Conservation (phyloP, 2,113 vertebrate species). For the Tapirus terrestris region DNA sequence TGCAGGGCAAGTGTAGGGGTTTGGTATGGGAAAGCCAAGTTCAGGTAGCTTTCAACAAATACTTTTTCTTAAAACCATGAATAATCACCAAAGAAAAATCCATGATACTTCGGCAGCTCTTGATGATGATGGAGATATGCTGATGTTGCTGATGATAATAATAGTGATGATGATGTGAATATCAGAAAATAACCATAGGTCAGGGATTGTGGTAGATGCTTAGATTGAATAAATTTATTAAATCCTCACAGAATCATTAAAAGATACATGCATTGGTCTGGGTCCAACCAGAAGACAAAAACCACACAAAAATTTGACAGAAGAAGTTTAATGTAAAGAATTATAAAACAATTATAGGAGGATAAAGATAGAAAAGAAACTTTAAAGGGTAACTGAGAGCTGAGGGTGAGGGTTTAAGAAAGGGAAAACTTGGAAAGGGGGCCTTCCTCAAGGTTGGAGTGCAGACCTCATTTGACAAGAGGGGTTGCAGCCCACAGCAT, state of each 20-base stretch:
- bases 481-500: neutral
- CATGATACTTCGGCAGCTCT: neutral
- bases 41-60: neutral
- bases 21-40: neutral
- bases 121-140: too few species aligned
- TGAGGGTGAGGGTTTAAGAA: neutral
- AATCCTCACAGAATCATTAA: neutral
- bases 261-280: neutral
- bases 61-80: neutral
- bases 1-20: accelerated
- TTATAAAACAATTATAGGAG: neutral
- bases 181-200: neutral
- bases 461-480: neutral
- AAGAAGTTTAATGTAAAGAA: neutral
- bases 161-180: neutral
- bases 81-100: neutral
- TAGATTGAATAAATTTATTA: neutral
- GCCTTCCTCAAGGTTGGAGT: neutral
- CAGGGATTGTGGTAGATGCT: neutral
- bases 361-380: neutral
- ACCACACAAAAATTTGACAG: neutral
- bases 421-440: neutral
- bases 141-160: neutral
- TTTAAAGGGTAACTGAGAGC: neutral
- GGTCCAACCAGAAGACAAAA: neutral